These are phyloP conservation scores for Anableps anableps DNA, from an alignment of 2,797 vertebrate species.

Conservation along the genomic window DNA sequence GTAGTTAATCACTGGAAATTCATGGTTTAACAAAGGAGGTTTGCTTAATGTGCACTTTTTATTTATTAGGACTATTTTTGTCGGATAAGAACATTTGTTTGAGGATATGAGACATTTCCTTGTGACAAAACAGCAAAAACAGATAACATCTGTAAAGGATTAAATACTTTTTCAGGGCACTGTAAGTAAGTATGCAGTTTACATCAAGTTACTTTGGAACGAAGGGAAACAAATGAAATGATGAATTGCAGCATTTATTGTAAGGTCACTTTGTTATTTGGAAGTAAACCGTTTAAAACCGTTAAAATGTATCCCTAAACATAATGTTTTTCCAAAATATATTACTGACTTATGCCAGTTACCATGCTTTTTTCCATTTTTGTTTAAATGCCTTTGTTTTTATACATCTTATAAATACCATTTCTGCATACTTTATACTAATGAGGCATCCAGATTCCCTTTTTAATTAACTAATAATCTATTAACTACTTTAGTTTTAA, in stretches of 20 bases:
- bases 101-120: no score
- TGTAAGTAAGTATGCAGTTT: no score
- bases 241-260: neutral
- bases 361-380: neutral
- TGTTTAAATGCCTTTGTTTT: neutral
- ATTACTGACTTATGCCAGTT: neutral
- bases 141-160: no score
- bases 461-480: neutral
- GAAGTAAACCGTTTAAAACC: neutral
- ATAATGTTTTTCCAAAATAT: neutral
- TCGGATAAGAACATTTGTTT: no score
- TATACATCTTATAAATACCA: neutral
- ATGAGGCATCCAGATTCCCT: neutral
- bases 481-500: neutral
- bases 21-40: no score
- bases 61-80: no score
- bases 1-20: no score
- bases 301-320: neutral
- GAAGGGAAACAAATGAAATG: no score
- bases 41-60: no score
- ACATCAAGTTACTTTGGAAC: no score
- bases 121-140: no score
- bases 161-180: no score
- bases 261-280: neutral
- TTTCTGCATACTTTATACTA: neutral